Evolutionary conservation across 2,113 vertebrate genomes (phyloP).

Genomic region (Felis chaus): DNA sequence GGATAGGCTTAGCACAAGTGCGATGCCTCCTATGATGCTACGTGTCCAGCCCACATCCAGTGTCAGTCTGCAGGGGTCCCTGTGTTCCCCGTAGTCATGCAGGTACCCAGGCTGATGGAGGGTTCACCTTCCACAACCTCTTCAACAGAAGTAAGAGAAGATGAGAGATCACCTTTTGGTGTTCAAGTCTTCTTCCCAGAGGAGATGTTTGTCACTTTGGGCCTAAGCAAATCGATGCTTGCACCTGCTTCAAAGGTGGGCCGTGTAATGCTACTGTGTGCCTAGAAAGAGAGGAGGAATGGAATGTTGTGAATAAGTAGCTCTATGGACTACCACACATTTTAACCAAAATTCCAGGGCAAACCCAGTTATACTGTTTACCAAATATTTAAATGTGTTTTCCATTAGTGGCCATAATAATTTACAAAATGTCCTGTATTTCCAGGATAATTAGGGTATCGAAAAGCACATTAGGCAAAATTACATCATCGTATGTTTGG

Average conservation of each 20-base stretch:
- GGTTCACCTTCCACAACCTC: neutral
- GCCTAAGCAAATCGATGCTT: neutral
- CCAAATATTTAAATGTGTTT: neutral
- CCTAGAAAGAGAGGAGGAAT: neutral
- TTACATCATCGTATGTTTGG: neutral
- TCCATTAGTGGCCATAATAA: neutral
- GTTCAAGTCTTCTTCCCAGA: neutral
- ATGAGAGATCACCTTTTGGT: neutral
- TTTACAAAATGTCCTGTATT: neutral
- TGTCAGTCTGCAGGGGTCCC: too few species aligned
- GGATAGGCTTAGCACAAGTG: too few species aligned
- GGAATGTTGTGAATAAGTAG: neutral
- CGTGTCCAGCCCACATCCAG: accelerated
- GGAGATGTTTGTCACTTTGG: neutral
- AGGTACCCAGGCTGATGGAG: neutral
- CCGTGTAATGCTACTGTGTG: neutral
- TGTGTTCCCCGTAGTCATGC: too few species aligned
- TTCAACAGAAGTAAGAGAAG: neutral
- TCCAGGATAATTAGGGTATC: neutral
- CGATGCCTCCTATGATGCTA: accelerated
- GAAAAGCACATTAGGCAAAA: neutral
- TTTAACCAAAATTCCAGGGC: neutral
- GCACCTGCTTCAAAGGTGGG: neutral
- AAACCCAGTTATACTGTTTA: neutral
- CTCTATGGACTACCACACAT: neutral